Percentiles rank a stretch among this genome's conserved stretches.
These are phyloP conservation scores for Cylindroiulus punctatus DNA, from an alignment of 2,888 invertebrate species.

Conservation along the genomic window DNA sequence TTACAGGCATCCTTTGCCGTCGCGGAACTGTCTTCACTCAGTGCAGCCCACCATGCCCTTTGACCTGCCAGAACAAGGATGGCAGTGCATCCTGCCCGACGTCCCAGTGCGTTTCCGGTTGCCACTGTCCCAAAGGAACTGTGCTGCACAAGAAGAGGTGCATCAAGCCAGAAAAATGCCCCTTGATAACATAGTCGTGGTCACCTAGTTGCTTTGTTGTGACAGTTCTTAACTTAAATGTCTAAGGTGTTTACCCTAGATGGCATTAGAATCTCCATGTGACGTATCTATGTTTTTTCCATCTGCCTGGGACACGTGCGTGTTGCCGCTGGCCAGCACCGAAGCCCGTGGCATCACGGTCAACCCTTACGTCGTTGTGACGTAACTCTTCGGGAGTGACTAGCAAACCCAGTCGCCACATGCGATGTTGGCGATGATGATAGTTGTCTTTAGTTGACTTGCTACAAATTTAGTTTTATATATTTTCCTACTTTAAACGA, in stretches of 20 bases:
- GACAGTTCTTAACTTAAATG: conserved; percentile 17
- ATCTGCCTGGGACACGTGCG: neutral
- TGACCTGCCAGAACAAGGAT: conserved; percentile 48
- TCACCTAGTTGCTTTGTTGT: conserved; percentile 3
- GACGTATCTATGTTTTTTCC: conserved; percentile 1
- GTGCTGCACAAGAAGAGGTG: conserved; percentile 81
- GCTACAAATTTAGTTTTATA: conserved; percentile 30
- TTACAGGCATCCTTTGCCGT: conserved; percentile 46
- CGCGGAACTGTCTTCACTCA: conserved; percentile 62
- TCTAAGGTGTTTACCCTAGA: conserved; percentile 27
- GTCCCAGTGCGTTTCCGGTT: conserved; percentile 80
- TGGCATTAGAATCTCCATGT: conserved; percentile 19
- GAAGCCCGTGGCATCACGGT: neutral
- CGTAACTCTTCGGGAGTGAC: neutral
- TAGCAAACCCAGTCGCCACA: neutral
- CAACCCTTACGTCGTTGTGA: neutral
- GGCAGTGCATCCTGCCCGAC: neutral
- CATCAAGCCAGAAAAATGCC: conserved; percentile 77
- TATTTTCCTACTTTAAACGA: conserved; percentile 29
- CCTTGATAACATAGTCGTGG: conserved; percentile 64
- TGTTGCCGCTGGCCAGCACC: neutral
- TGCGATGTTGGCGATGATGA: neutral
- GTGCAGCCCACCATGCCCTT: conserved; percentile 71
- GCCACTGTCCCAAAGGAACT: conserved; percentile 85
- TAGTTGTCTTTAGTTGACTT: conserved; percentile 6